Percentiles rank a stretch among this genome's conserved stretches.
These are phyloP conservation scores for Eupithecia dodoneata DNA, from an alignment of 2,888 invertebrate species.

Conservation along the genomic window DNA sequence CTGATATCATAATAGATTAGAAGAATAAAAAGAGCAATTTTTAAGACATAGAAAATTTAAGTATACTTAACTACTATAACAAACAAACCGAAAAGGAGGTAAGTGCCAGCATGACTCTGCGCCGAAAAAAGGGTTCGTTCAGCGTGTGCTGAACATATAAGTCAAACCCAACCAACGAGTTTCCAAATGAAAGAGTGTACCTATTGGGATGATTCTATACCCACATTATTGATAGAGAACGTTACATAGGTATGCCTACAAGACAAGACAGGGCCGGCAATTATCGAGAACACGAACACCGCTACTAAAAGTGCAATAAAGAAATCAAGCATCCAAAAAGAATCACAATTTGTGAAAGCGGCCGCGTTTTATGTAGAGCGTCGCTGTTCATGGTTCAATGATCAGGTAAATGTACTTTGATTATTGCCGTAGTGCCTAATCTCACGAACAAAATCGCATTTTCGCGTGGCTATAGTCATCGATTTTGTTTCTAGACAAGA, in stretches of 20 bases:
- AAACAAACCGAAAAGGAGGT: too few relatives aligned
- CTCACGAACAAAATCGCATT: background rate
- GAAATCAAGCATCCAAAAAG: slow-evolving; percentile 6
- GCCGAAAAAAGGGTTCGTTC: too few relatives aligned
- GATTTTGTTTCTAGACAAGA: background rate
- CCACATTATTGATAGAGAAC: background rate
- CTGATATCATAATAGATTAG: too few relatives aligned
- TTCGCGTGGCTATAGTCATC: background rate
- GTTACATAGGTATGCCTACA: background rate
- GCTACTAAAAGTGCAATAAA: background rate
- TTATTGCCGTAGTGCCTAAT: background rate
- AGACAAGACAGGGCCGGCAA: background rate
- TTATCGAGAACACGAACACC: background rate
- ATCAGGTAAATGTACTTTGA: background rate
- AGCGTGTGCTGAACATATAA: too few relatives aligned
- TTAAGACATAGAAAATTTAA: too few relatives aligned
- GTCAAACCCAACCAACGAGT: too few relatives aligned
- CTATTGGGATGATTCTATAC: too few relatives aligned
- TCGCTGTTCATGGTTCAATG: slow-evolving; percentile 50
- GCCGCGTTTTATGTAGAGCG: slow-evolving; percentile 48
- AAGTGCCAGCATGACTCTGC: too few relatives aligned
- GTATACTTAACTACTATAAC: too few relatives aligned
- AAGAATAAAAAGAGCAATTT: too few relatives aligned
- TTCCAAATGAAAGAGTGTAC: too few relatives aligned
- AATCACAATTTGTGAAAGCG: slow-evolving; percentile 55